phyloP scores from a whole-genome alignment of 2,888 invertebrate species.

The Acronicta alni region DNA sequence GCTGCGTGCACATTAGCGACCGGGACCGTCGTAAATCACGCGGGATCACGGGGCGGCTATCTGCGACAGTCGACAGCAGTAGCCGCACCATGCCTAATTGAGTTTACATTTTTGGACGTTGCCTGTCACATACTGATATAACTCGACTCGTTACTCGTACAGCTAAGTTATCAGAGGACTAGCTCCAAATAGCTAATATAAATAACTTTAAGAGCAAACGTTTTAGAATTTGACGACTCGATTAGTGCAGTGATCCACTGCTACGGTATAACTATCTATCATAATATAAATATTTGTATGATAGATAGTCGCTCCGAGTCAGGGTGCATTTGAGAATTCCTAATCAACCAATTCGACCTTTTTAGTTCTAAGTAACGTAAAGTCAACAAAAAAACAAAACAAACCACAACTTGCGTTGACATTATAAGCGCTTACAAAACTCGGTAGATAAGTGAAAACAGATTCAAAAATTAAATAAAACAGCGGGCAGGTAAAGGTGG shows the following conservation, averaged over 20 bases:
- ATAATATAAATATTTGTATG: too few relatives aligned
- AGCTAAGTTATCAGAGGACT: too few relatives aligned
- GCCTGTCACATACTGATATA: background rate
- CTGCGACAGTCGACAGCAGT: constrained; percentile 63
- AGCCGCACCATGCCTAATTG: constrained; percentile 51
- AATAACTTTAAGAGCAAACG: too few relatives aligned
- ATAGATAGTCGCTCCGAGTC: too few relatives aligned
- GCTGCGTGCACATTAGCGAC: constrained; percentile 70
- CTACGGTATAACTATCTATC: too few relatives aligned
- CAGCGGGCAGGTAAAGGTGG: constrained; percentile 78
- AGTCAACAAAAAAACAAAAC: constrained; percentile 5
- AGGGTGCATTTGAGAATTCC: too few relatives aligned
- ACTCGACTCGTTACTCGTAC: too few relatives aligned
- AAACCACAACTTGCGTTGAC: constrained; percentile 17
- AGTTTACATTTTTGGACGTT: constrained; percentile 32
- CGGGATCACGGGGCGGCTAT: constrained; percentile 77
- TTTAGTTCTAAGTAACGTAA: background rate
- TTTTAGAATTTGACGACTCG: too few relatives aligned
- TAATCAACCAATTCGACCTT: too few relatives aligned
- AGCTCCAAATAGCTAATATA: too few relatives aligned
- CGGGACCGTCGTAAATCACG: constrained; percentile 75
- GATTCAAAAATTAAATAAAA: constrained; percentile 82
- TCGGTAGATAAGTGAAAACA: constrained; percentile 61
- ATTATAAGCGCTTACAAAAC: constrained; percentile 46
- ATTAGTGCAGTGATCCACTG: too few relatives aligned